Conservation (phyloP, 2,113 vertebrate genomes). For the Limanda limanda region DNA sequence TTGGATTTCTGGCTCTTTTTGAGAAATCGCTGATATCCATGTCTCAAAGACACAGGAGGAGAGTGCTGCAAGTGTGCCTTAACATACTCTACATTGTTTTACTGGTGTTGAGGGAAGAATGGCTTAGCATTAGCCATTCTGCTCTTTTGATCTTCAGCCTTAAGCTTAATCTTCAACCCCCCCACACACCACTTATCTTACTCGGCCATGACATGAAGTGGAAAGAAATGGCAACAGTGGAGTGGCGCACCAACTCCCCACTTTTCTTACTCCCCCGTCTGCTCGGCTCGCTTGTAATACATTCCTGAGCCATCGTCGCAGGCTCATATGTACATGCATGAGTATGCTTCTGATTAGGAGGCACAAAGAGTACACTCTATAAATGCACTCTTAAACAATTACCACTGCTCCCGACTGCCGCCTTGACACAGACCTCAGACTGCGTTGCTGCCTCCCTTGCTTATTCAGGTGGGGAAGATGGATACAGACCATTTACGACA, state of each 20-base stretch:
- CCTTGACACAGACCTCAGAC: constrained; percentile 61
- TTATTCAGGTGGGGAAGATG: constrained; percentile 55
- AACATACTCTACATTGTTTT: constrained; percentile 27
- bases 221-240: constrained; percentile 58
- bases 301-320: constrained; percentile 73
- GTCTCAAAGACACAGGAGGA: constrained; percentile 30
- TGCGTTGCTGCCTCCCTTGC: constrained; percentile 52
- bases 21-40: constrained; percentile 9
- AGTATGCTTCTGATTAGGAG: constrained; percentile 82
- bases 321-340: constrained; percentile 72
- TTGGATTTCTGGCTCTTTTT: constrained; percentile 3
- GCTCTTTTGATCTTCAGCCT: constrained; percentile 62
- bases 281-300: constrained; percentile 52
- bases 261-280: constrained; percentile 32
- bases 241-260: constrained; percentile 24
- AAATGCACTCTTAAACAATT: constrained; percentile 82
- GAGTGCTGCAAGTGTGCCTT: constrained; percentile 11
- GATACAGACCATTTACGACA: constrained; percentile 54
- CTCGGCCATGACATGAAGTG: constrained; percentile 64
- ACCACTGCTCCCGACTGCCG: constrained; percentile 68
- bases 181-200: constrained; percentile 14
- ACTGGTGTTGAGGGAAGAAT: constrained; percentile 24
- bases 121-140: constrained; percentile 37
- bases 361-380: constrained; percentile 79
- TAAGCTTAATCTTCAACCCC: constrained; percentile 53